Conservation (phyloP, 2,888 invertebrate species). For the Rhingia rostrata region DNA sequence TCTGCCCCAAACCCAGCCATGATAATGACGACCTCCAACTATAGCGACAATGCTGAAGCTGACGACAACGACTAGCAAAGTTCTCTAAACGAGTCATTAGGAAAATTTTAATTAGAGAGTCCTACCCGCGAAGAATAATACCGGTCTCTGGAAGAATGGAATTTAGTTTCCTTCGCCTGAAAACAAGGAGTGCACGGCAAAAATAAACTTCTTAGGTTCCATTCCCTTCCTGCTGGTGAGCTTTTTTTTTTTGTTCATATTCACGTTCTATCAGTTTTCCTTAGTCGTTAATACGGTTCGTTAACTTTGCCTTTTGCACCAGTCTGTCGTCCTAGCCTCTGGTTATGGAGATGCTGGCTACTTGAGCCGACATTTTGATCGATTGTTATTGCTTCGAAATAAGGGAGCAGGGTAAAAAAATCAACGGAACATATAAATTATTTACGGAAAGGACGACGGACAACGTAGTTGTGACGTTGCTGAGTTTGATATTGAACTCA, state of each 20-base stretch:
- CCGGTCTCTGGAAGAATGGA: slow-evolving; percentile 67
- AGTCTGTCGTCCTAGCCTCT: slow-evolving; percentile 49
- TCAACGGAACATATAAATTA: slow-evolving; percentile 67
- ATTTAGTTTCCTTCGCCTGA: slow-evolving; percentile 68
- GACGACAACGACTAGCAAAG: slow-evolving; percentile 54
- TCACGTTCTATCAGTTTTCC: slow-evolving; percentile 69
- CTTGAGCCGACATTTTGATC: slow-evolving; percentile 75
- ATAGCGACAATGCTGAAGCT: slow-evolving; percentile 45
- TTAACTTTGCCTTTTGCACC: slow-evolving; percentile 69
- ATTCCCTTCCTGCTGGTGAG: slow-evolving; percentile 7
- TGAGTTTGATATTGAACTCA: slow-evolving; percentile 70
- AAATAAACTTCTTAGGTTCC: slow-evolving; percentile 70
- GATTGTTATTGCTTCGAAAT: slow-evolving; percentile 70
- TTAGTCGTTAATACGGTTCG: slow-evolving; percentile 74
- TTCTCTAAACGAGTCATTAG: slow-evolving; percentile 74
- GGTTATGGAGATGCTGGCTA: slow-evolving; percentile 70
- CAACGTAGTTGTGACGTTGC: slow-evolving; percentile 52
- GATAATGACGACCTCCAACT: slow-evolving; percentile 46
- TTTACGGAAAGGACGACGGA: slow-evolving; percentile 56
- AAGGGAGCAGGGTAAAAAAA: slow-evolving; percentile 14
- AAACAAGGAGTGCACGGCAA: slow-evolving; percentile 63
- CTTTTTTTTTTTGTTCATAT: slow-evolving; percentile 50
- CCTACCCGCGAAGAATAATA: slow-evolving; percentile 69
- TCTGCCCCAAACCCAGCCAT: slow-evolving; percentile 47
- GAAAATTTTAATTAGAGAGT: slow-evolving; percentile 72